Conservation (phyloP, 2,888 invertebrate species). For the Acanthopleura granulata region DNA sequence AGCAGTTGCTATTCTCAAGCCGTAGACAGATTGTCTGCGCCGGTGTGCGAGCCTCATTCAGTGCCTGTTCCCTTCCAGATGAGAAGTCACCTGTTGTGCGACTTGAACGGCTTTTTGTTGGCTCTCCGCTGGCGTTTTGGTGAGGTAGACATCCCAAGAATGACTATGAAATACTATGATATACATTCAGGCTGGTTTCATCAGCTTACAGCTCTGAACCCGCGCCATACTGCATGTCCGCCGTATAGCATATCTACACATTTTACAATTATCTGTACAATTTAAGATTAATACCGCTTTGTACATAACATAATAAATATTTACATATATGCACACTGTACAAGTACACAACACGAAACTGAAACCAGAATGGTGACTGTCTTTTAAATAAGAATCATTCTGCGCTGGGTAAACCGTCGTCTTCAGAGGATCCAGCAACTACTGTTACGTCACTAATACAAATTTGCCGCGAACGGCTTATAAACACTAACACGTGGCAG, state of each 20-base stretch:
- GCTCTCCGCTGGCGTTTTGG: background rate
- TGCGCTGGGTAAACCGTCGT: too few species aligned
- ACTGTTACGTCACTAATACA: too few species aligned
- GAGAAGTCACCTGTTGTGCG: conserved; percentile 5
- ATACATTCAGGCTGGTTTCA: background rate
- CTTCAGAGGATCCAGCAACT: too few species aligned
- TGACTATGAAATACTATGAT: background rate
- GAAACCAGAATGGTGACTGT: too few species aligned
- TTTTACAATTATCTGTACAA: background rate
- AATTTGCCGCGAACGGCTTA: too few species aligned
- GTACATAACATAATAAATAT: conserved; percentile 8
- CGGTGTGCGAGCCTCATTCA: background rate
- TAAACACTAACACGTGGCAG: too few species aligned
- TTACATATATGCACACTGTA: background rate
- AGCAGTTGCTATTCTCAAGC: background rate
- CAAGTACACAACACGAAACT: too few species aligned
- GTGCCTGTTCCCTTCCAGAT: background rate
- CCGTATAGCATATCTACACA: background rate
- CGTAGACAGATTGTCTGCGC: conserved; percentile 1
- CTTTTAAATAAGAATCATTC: too few species aligned
- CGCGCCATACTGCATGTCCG: too few species aligned
- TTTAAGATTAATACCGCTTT: background rate
- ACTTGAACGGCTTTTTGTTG: background rate
- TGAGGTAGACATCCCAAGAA: conserved; percentile 12
- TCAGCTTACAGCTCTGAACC: background rate